phyloP scores from a whole-genome alignment of 2,888 invertebrate genomes.

The Scelioninae gen. 1 region DNA sequence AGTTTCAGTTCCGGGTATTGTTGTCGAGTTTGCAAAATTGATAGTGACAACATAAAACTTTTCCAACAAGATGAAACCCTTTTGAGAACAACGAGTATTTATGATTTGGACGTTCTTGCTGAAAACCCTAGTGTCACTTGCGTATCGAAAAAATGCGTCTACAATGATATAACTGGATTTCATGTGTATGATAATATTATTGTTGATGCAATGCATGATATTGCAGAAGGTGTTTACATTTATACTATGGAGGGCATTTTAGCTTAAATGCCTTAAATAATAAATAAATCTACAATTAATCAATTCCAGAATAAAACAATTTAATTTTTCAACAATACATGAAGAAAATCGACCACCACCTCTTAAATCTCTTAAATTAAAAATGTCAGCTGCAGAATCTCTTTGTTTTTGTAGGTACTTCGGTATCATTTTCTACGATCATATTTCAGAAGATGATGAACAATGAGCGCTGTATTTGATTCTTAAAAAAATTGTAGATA shows the following conservation, averaged over 20 bases:
- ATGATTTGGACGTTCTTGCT: constrained; percentile 7
- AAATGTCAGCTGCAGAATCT: constrained; percentile 28
- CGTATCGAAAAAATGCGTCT: constrained; percentile 35
- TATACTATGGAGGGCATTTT: constrained; percentile 25
- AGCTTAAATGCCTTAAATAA: background rate
- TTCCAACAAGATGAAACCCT: constrained; percentile 15
- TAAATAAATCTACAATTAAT: background rate
- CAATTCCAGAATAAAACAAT: constrained; percentile 14
- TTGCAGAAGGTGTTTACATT: constrained; percentile 18
- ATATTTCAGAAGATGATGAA: constrained; percentile 30
- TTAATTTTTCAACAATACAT: constrained; percentile 2
- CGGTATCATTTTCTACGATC: constrained; percentile 15
- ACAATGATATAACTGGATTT: constrained; percentile 27
- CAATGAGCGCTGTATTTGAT: constrained; percentile 31
- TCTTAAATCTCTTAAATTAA: constrained; percentile 13
- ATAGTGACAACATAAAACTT: constrained; percentile 10
- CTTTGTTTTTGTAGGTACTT: constrained; percentile 22
- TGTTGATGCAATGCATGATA: constrained; percentile 23
- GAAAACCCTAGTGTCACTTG: background rate
- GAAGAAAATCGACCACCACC: constrained; percentile 3
- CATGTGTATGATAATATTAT: constrained; percentile 29
- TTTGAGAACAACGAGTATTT: constrained; percentile 25
- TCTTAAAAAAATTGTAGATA: constrained; percentile 26
- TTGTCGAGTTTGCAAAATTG: constrained; percentile 13
- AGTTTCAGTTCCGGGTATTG: no score